phyloP scores from a whole-genome alignment of 2,888 invertebrate species.

The Bellardia pandia region DNA sequence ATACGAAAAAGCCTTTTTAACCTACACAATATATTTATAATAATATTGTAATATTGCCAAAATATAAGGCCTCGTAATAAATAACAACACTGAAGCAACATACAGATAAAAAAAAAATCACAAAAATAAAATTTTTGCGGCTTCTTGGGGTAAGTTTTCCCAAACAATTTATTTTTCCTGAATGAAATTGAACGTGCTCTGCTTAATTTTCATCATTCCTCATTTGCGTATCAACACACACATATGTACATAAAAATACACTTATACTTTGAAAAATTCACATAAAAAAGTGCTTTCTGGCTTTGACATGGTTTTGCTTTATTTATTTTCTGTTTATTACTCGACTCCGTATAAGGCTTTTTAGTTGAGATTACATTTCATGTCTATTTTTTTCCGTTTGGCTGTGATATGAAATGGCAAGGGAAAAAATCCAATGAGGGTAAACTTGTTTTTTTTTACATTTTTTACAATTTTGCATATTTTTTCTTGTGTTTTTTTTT shows the following conservation, averaged over 20 bases:
- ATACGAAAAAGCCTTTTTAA: slow-evolving; percentile 4
- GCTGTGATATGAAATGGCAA: slow-evolving; percentile 4
- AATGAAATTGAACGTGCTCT: slow-evolving; percentile 53
- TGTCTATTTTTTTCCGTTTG: slow-evolving; percentile 45
- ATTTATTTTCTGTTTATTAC: slow-evolving; percentile 6
- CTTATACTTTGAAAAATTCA: slow-evolving; percentile 11
- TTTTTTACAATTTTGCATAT: slow-evolving; percentile 61
- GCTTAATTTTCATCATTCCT: slow-evolving; percentile 40
- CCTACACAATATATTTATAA: slow-evolving; percentile 13
- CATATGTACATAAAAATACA: neutral
- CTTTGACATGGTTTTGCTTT: slow-evolving; percentile 57
- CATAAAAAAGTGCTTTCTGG: slow-evolving; percentile 23
- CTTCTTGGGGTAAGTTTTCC: slow-evolving; percentile 64
- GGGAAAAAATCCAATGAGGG: slow-evolving; percentile 44
- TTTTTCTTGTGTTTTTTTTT: slow-evolving; percentile 24
- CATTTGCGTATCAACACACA: slow-evolving; percentile 29
- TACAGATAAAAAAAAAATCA: slow-evolving; percentile 34
- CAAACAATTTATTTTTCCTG: slow-evolving; percentile 24
- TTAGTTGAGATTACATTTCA: slow-evolving; percentile 47
- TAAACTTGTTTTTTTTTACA: slow-evolving; percentile 53
- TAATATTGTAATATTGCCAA: slow-evolving; percentile 46
- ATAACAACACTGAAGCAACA: slow-evolving; percentile 21
- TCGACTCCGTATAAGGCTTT: neutral
- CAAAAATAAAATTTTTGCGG: slow-evolving; percentile 67
- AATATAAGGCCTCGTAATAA: slow-evolving; percentile 33